Evolutionary conservation across 92 coral and sea anemone genomes (phyloP).

Genomic region (Paragorgia papillata): DNA sequence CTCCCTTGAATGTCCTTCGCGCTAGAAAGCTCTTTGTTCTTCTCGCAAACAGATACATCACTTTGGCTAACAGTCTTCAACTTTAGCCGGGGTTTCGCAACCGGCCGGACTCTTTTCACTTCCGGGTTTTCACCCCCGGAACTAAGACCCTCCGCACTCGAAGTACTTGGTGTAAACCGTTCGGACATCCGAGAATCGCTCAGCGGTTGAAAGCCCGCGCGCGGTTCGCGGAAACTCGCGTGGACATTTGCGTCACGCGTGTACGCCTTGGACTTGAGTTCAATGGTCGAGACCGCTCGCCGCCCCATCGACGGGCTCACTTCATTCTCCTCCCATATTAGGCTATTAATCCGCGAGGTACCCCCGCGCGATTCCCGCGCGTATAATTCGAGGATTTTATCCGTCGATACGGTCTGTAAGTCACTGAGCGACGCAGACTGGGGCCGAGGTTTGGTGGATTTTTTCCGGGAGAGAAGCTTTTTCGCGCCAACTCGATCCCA

Average conservation of each 20-base stretch:
- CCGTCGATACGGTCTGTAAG: slow-evolving; percentile 33
- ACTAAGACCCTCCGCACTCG: not conserved
- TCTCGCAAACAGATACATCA: not conserved
- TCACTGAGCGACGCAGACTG: slow-evolving; percentile 18
- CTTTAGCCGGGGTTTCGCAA: slow-evolving; percentile 32
- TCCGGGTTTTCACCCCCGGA: not conserved
- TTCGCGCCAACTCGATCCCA: slow-evolving; percentile 45
- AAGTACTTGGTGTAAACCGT: slow-evolving; percentile 5
- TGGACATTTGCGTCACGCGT: slow-evolving; percentile 25
- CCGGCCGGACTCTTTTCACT: slow-evolving; percentile 12
- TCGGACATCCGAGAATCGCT: slow-evolving; percentile 36
- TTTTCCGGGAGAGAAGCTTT: slow-evolving; percentile 39
- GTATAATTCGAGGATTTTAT: slow-evolving; percentile 41
- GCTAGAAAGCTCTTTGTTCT: not conserved
- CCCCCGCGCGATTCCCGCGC: slow-evolving; percentile 37
- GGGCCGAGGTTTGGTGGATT: slow-evolving; percentile 23
- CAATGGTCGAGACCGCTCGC: slow-evolving; percentile 24
- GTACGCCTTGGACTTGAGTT: slow-evolving; percentile 26
- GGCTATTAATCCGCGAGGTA: slow-evolving; percentile 14
- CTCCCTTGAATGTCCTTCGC: not conserved
- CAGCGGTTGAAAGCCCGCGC: slow-evolving; percentile 29
- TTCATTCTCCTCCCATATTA: slow-evolving; percentile 27
- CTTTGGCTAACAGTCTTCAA: not conserved
- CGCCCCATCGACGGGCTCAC: slow-evolving; percentile 5
- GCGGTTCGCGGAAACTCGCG: slow-evolving; percentile 35